Base-by-base conservation (phyloP, 2,113 vertebrate genomes). In the Catharus bicknelli region DNA sequence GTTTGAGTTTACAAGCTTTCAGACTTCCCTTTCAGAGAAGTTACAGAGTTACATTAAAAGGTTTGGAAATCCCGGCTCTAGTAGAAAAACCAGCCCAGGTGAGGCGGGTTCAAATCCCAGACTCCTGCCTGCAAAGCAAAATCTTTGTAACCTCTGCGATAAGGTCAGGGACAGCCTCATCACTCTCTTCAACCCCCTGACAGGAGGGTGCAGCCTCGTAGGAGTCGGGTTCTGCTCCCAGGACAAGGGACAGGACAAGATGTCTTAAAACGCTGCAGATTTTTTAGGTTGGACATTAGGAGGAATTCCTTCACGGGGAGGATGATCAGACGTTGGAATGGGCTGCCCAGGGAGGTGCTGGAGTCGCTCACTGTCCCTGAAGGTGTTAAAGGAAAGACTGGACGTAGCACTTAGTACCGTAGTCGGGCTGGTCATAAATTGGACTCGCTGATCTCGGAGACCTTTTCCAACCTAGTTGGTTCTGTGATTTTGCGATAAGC, bases 71-170 rank as follows among this genome's bases (percentile, higher is more conserved):
- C 11, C 5, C 3, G 16, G 3, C 16, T 36, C 17, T 2, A 2
- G 18, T 1, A 10, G 9, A 23, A 13, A 4, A 29, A 13, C 16
- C 0, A 4, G 26, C 18, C 2, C 0, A 23, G 20, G 10, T 0
- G 0, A 14, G 53, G 29, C 1, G 11, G 12, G 2, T 34, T 47
- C 10, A 22, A 20, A n/a, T 2, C 32, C 13, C 57, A 16, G 19
- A 5, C 0, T 11, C 5, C 58, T 13, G 15, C 55, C 80, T 16
- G 54, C 50, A 54, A 9, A 27, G 4, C 20, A 21, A 2, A 19
- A 23, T 27, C 26, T 16, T 5, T 4, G 25, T 5, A 34, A 88
- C 26, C 8, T 2, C 47, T 5, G 47, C 3, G 16, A 25, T 50
- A 43, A 55, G 40, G 34, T 59, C 54, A 29, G 50, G 8, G 62